Conservation (phyloP, 1,140 invertebrate genomes). For the Zaprionus ornatus region DNA sequence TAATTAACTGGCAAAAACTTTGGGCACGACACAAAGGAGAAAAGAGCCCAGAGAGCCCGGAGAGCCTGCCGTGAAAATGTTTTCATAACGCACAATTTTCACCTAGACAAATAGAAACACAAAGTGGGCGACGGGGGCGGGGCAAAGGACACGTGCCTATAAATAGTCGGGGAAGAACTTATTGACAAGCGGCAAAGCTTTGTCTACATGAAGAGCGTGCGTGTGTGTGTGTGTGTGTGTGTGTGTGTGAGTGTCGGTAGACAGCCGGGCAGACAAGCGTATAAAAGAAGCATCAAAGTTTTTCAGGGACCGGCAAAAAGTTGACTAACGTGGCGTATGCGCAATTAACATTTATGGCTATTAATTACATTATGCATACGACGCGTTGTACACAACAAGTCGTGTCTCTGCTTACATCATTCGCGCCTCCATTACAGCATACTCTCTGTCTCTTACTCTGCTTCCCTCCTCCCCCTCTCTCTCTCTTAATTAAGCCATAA, state of each 20-base stretch:
- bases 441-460: not conserved
- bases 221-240: not conserved
- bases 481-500: constrained; percentile 41
- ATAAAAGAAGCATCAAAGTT: constrained; percentile 25
- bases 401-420: constrained; percentile 11
- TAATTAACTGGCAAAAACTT: constrained; percentile 81
- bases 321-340: constrained; percentile 69
- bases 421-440: not conserved
- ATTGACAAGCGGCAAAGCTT: constrained; percentile 45
- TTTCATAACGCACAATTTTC: constrained; percentile 62
- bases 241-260: not conserved
- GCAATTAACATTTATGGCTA: constrained; percentile 80
- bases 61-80: constrained; percentile 49
- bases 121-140: not conserved
- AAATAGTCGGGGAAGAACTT: constrained; percentile 35
- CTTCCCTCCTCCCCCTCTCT: not conserved
- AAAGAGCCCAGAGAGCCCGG: constrained; percentile 3
- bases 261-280: not conserved
- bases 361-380: constrained; percentile 76
- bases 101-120: constrained; percentile 49
- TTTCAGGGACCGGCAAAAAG: constrained; percentile 34
- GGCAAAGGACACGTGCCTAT: constrained; percentile 31
- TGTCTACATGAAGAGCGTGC: constrained; percentile 6
- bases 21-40: constrained; percentile 30
- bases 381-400: constrained; percentile 40